Base-by-base conservation (phyloP, 2,888 invertebrate genomes). In the Rhingia campestris region DNA sequence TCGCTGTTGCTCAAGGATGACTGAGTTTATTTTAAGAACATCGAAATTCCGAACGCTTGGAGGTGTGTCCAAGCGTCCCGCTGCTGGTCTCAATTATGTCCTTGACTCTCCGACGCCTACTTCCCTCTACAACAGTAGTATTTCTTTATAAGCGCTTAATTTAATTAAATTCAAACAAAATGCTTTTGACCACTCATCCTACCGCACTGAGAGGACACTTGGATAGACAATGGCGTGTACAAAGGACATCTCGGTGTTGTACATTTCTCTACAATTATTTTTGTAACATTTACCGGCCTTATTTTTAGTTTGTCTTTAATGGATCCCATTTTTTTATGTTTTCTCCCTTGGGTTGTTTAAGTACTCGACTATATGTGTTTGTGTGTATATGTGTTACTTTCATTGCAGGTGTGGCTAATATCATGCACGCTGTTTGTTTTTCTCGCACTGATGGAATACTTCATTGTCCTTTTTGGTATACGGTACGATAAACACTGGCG, bases 401-500 rank as follows among this genome's bases (percentile, higher is more conserved):
- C 37, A 58, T 86, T 87, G 67, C 79, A 88, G 88, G 94, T 94
- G 86, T 94, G 94, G 94, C 91, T 94, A 88, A 94, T 94, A 89
- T 94, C 94, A 51, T 94, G 94, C 91, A 94, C 94, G 53, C 90
- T 94, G 87, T 94, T 94, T 90, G 94, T 94, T 86, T 94, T 94
- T 90, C 91, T 94, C 87, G 94, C 94, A 1, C 90, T 94, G 64
- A 91, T 94, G 88, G 94, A 94, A 89, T 94, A 94, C 89, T 94
- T 94, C 88, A 93, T 94, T 86, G 94, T 94, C 81, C 91, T 94
- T 49, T 94, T 94, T 89, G 94, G 94, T 75, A 94, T 94, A 89
- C 92, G 94, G 22, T 94, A 94, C 88, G 94, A 94, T 89, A 94
- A 94, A 89, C 93, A 93, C 88, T 94, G 94, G 94, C 92, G 94